Conservation (phyloP, 2,888 invertebrate genomes). For the Horisme vitalbata region DNA sequence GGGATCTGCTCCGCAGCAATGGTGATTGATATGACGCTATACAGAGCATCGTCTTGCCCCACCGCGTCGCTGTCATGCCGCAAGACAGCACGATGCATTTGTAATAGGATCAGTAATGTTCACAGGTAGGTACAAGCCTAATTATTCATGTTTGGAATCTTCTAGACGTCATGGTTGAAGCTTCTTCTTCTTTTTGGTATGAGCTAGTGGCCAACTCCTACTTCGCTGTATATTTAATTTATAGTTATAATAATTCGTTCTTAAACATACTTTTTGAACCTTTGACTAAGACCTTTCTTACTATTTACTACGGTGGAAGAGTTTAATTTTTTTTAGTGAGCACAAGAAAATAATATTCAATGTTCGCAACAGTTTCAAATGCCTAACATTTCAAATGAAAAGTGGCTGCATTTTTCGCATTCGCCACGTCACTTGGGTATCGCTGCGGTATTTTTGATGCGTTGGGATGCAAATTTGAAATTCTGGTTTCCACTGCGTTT, state of each 20-base stretch:
- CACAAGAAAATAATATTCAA: slow-evolving; percentile 5
- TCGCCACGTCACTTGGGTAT: slow-evolving; percentile 29
- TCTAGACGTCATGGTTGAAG: slow-evolving; percentile 21
- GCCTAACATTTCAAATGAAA: slow-evolving; percentile 27
- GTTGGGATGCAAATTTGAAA: slow-evolving; percentile 56
- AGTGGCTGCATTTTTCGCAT: slow-evolving; percentile 26
- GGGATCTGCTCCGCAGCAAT: slow-evolving; percentile 76
- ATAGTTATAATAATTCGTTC: too few relatives aligned
- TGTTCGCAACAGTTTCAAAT: slow-evolving; percentile 13
- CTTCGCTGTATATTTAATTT: background rate
- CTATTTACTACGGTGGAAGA: too few relatives aligned
- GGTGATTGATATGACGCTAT: slow-evolving; percentile 79
- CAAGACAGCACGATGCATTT: slow-evolving; percentile 62
- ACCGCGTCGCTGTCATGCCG: slow-evolving; percentile 50
- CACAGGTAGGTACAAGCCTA: slow-evolving; percentile 26
- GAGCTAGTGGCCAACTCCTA: background rate
- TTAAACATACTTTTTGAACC: too few relatives aligned
- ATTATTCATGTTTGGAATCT: slow-evolving; percentile 20
- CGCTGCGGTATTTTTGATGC: slow-evolving; percentile 46
- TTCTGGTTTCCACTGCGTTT: slow-evolving; percentile 55
- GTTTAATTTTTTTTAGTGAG: too few relatives aligned
- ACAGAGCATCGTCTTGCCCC: slow-evolving; percentile 59
- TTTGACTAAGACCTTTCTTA: background rate
- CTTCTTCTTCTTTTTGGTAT: too few relatives aligned
- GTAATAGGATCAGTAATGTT: slow-evolving; percentile 47